Base-by-base conservation (phyloP, 1,140 invertebrate genomes). In the Nylanderia fulva region DNA sequence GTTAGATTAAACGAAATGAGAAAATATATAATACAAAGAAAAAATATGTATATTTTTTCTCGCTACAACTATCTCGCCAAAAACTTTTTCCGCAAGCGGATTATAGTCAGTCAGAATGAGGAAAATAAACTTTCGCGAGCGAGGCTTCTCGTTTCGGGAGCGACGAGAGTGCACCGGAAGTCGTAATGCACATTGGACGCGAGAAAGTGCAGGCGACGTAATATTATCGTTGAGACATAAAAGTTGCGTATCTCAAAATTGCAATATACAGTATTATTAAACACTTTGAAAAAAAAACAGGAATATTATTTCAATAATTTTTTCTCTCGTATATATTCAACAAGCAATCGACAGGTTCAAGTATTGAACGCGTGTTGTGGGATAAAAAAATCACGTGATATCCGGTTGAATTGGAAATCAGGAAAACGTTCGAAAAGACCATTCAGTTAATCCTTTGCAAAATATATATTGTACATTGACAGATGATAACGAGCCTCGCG, bases 391-490 rank as follows among this genome's bases (percentile, higher is more conserved):
- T 42, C 11, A 36, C 6, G 8, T 27, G 33, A 58, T n/a, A 69
- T 18, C n/a, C 4, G 68, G 36, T 63, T 52, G 69, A 33, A 82
- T 63, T 69, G 82, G 36, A 56, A 83, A 74, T 52, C 52, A 61
- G 27, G 18, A n/a, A 74, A 56, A 15, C 54, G 54, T 8, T 33
- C 21, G 33, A 61, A n/a, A 48, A 48, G 9, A 39, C 11, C 48
- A 75, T 18, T 72, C 33, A 48, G 48, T 87, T 87, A 86, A 87
- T 75, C 68, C 76, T 82, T 80, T 18, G 72, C 24, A 45, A 58
- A 48, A 48, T 18, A 48, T 58, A 79, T 86, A 85, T 58, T 29
- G 29, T 66, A n/a, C 15, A 27, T 21, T 71, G 75, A 61, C 9
- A 54, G 61, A 45, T 75, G 33, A n/a, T 11, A 69, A 56, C 63